These are phyloP conservation scores for Chloroclystis v-ata DNA, from an alignment of 2,888 invertebrate species.

Conservation along the genomic window DNA sequence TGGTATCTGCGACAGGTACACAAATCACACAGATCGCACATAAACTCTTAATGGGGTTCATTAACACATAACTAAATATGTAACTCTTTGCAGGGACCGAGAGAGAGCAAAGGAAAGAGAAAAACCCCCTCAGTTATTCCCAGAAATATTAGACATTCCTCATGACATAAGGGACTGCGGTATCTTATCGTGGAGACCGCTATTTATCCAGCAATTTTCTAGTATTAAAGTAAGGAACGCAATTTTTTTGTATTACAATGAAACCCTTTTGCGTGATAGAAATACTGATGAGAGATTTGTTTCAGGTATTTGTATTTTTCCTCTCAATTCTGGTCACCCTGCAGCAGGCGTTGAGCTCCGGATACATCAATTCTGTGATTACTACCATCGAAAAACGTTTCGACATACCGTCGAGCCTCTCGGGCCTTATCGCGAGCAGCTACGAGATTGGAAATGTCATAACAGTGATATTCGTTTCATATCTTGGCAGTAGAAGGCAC, in stretches of 20 bases:
- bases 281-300: conserved; percentile 22
- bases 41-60: no score
- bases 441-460: conserved; percentile 97
- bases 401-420: conserved; percentile 95
- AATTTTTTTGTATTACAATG: conserved; percentile 1
- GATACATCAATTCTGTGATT: conserved; percentile 96
- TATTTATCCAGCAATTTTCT: conserved; percentile 90
- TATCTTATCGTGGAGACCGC: conserved; percentile 90
- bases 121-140: conserved; percentile 76
- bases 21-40: neutral
- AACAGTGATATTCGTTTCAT: conserved; percentile 96
- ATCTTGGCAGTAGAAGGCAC: conserved; percentile 93
- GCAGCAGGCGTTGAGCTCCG: conserved; percentile 93
- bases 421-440: conserved; percentile 94
- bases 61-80: no score
- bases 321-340: conserved; percentile 93
- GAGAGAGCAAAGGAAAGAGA: conserved; percentile 78
- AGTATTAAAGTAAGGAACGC: conserved; percentile 85
- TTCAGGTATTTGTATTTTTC: conserved; percentile 91
- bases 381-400: conserved; percentile 97
- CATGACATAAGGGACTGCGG: conserved; percentile 91
- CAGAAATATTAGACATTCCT: conserved; percentile 81
- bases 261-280: neutral
- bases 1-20: conserved; percentile 83
- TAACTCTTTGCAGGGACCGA: conserved; percentile 56